Base-by-base conservation (phyloP, 1,140 invertebrate species). In the Triops cancriformis region DNA sequence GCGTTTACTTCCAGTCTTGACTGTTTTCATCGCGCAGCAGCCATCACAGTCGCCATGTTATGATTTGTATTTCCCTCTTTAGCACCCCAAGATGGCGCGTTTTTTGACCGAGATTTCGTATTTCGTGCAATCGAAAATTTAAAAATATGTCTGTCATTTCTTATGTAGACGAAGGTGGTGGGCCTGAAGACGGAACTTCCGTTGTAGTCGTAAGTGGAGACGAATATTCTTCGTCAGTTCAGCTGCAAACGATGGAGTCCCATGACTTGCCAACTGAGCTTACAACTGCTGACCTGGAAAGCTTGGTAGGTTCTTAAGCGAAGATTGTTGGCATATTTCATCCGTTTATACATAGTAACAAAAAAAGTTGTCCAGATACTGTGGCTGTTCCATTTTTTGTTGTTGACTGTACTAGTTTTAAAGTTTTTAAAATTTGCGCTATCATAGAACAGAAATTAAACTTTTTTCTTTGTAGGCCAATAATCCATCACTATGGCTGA, bases 401-500 rank as follows among this genome's bases (percentile, higher is more conserved):
- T 7, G 31, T 37, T 37, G 7, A 37, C 31, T 37, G 31, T 37
- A 37, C 7, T 37, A 37, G 31, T 37, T 37, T 4, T 4, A 7
- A 4, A 37, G 31, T 37, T 37, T 37, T 37, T 7, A 37, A 37
- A 37, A 2, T 7, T 37, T 7, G 7, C 31, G 31, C 2, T 7
- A 4, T 7, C 31, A 37, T 4, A 64, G 0, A 11, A 64, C 14
- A 64, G 9, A 23, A 23, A 12, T 64, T n/a, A 0, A 64, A 64
- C 6, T n/a, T 1, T 6, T 64, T 64, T 64, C 3, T 76, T 45
- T 76, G 2, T 10, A 78, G 77, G 77, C 72, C 7, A 74, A 78
- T 43, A 78, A 78, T 42, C 73, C 77, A 37, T 42, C 26, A 41
- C 10, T 78, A 42, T 78, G 77, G 77, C 77, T 78, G 12, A 41